Evolutionary conservation across 2,113 vertebrate genomes (phyloP).

Genomic region (Ictalurus furcatus): DNA sequence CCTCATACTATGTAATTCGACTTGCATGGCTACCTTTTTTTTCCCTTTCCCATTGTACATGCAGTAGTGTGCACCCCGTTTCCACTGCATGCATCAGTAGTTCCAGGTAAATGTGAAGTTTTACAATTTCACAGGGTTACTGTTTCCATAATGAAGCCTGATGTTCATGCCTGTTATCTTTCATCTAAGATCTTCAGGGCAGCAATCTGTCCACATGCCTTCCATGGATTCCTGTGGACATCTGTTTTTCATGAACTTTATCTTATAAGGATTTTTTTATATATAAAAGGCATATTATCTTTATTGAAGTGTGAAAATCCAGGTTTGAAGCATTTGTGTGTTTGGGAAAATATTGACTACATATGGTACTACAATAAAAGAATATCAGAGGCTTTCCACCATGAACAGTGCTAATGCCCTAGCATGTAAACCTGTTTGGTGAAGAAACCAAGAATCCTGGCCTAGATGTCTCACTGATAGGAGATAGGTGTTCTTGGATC

Average conservation of each 20-base stretch:
- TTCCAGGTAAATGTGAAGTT: neutral
- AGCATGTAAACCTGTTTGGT: neutral
- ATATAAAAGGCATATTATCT: neutral
- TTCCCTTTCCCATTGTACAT: neutral
- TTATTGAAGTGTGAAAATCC: conserved; percentile 28
- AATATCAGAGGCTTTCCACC: neutral
- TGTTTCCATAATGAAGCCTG: neutral
- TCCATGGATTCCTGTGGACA: conserved; percentile 1
- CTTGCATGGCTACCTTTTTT: neutral
- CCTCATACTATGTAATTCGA: conserved; percentile 3
- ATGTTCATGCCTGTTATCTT: conserved; percentile 3
- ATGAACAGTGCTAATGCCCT: neutral
- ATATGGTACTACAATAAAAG: neutral
- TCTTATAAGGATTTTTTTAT: neutral
- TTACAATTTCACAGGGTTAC: neutral
- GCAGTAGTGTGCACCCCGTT: neutral
- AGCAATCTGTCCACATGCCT: neutral
- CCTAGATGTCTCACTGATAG: neutral
- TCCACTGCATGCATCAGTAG: neutral
- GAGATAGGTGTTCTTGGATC: too few species aligned
- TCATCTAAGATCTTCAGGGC: neutral
- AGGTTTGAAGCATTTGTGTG: neutral
- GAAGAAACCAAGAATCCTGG: neutral
- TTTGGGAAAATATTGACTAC: conserved; percentile 16
- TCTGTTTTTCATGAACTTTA: conserved; percentile 18